These are phyloP conservation scores for Tetheella fluctuosa DNA, from an alignment of 2,888 invertebrate species.

Conservation along the genomic window DNA sequence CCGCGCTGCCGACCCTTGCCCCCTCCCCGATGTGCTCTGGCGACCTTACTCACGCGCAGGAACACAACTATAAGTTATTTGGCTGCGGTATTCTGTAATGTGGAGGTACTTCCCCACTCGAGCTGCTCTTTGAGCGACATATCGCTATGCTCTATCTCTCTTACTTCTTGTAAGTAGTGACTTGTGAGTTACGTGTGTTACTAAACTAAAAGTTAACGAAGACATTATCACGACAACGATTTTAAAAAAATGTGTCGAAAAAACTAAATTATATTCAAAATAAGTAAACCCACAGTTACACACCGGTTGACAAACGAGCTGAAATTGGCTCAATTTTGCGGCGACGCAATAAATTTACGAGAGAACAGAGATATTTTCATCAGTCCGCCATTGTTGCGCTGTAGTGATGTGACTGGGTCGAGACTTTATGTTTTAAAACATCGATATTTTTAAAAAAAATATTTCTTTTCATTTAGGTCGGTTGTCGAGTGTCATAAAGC, in stretches of 20 bases:
- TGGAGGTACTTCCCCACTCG: too few relatives aligned
- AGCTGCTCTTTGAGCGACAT: too few relatives aligned
- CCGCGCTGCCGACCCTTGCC: too few relatives aligned
- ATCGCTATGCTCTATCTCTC: too few relatives aligned
- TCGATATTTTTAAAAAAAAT: background rate
- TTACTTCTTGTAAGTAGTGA: too few relatives aligned
- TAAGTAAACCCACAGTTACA: background rate
- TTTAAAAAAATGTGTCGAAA: background rate
- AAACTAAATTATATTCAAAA: constrained; percentile 1
- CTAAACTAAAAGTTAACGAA: too few relatives aligned
- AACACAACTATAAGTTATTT: too few relatives aligned
- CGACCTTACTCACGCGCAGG: too few relatives aligned
- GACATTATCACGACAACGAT: too few relatives aligned
- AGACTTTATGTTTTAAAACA: background rate
- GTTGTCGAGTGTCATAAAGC: background rate
- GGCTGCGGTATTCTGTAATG: too few relatives aligned
- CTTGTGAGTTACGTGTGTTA: too few relatives aligned
- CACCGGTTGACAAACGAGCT: constrained; percentile 26
- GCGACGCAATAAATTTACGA: constrained; percentile 22
- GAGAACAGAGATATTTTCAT: constrained; percentile 30
- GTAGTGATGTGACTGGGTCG: constrained; percentile 22
- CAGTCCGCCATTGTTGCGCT: constrained; percentile 31
- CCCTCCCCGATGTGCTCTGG: too few relatives aligned
- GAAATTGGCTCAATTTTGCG: constrained; percentile 36
- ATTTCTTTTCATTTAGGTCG: background rate